Evolutionary conservation across 2,113 vertebrate species (phyloP), one percentile per base, ranked within the genome.

Genomic region (Dinomys branickii): DNA sequence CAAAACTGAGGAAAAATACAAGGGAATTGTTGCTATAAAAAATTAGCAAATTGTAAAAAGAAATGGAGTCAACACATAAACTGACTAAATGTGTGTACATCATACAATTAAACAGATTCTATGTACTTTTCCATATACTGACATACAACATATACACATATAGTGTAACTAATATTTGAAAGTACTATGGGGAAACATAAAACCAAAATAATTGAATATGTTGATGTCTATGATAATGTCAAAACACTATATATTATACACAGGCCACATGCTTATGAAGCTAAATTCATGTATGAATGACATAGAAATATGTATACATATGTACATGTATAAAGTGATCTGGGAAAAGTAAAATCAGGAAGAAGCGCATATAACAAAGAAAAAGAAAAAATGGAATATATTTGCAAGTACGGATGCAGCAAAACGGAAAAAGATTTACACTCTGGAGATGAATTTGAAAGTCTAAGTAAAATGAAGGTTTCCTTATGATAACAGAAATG

Each of bases 301-400:
- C 26, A 77, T 50, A 77, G 3, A 77, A 77, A 30, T 81, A 5
- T 93, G 7, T 38, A 22, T 69, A 22, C 35, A 20, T 41, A 9
- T 81, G 33, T 87, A 3, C 90, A 1, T 67, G 4, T 52, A 80
- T 41, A 50, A 82, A 95, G 20, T 84, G 3, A 91, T 65, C 9
- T 86, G 80, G 52, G 69, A 93, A 96, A 98, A 97, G 94, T 63
- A 96, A 85, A 69, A 67, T 30, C 80, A 91, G 13, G 17, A 88
- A 26, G 38, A 73, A 30, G 28, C 14, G 75, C 50, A 87, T 84
- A 41, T 16, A 59, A 67, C 44, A 61, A 94, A 63, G 33, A 92
- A 82, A 93, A 41, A 56, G 17, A 77, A 61, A 95, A 89, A 88
- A 26, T 61, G 77, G 30, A 95, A 54, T 91, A 88, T 86, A 20